These are phyloP conservation scores for Neoscelio sp. DNA, from an alignment of 2,888 invertebrate genomes.

Conservation along the genomic window DNA sequence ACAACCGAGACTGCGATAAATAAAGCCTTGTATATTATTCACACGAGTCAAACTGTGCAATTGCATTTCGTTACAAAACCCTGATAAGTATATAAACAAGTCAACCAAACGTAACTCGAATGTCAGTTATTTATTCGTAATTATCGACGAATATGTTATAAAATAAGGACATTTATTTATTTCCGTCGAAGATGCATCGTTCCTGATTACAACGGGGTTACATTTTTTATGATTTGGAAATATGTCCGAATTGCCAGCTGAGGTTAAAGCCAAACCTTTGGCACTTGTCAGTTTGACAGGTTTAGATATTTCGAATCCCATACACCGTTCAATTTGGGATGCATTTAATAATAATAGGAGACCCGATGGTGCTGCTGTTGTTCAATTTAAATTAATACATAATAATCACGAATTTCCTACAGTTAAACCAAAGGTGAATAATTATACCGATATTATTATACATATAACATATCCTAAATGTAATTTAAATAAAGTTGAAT, in stretches of 20 bases:
- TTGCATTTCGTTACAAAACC: too few species aligned
- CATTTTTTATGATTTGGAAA: constrained; percentile 6
- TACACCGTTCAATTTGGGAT: constrained; percentile 97
- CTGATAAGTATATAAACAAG: too few species aligned
- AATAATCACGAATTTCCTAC: constrained; percentile 94
- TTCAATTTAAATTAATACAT: constrained; percentile 92
- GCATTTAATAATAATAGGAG: constrained; percentile 93
- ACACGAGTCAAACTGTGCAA: too few species aligned
- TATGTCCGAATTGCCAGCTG: constrained; percentile 89
- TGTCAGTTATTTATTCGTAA: neutral
- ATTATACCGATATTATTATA: neutral
- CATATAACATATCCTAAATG: too few species aligned
- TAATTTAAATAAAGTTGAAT: neutral
- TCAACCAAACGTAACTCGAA: neutral
- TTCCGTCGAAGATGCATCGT: constrained; percentile 7
- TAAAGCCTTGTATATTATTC: neutral
- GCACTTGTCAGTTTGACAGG: constrained; percentile 95
- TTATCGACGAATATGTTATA: too few species aligned
- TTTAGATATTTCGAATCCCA: constrained; percentile 93
- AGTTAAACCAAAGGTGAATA: constrained; percentile 88
- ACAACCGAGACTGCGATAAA: too few species aligned
- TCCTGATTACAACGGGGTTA: constrained; percentile 2
- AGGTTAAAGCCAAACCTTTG: constrained; percentile 92
- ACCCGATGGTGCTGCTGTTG: constrained; percentile 91
- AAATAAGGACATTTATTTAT: too few species aligned